Base-by-base conservation (phyloP, 2,797 vertebrate species). In the Pseudochaenichthys georgianus region DNA sequence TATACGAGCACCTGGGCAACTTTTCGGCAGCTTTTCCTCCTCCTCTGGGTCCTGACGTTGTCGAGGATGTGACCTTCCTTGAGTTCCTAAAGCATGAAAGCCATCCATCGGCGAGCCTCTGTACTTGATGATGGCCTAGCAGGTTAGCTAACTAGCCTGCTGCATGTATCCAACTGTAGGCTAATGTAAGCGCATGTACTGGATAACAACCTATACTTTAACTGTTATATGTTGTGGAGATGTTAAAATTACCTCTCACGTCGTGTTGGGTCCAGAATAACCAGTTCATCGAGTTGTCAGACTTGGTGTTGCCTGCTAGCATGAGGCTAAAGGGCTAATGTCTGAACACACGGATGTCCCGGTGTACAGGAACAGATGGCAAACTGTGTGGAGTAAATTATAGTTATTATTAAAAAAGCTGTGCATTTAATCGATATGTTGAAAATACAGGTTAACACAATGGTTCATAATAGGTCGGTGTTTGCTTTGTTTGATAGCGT, bases 21-120 rank as follows among this genome's bases (percentile, higher is more conserved):
- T 89, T 88, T 89, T 78, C 23, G 42, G 21, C 45, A 31, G 71
- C 71, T 86, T 83, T 84, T 81, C 75, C 75, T 75, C 73, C 73
- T 68, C 72, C 67, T 60, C 58, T 60, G 78, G 84, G 65, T 86
- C 81, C 84, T 71, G 87, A 70, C 90, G 84, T 70, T 88, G 84
- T 89, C 83, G 89, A 90, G 89, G 93, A 94, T 94, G 93, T 94
- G 93, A 94, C 93, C 93, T 94, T 95, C 93, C 91, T 76, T 88
- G 84, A 93, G 88, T 91, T 85, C 75, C 79, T 72, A 75, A 78
- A 86, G 86, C 83, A 72, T 84, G 87, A 88, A 75, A 90, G 85
- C 87, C 93, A 93, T 93, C 91, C 90, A 83, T 92, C 92, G 78
- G 85, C 65, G 77, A 89, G 86, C 85, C 85, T 88, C 84, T 85